A percentile compares a stretch with the other conserved stretches of the same genome.
Evolutionary conservation across 2,113 vertebrate genomes (phyloP).

Genomic region (Poecile atricapillus): DNA sequence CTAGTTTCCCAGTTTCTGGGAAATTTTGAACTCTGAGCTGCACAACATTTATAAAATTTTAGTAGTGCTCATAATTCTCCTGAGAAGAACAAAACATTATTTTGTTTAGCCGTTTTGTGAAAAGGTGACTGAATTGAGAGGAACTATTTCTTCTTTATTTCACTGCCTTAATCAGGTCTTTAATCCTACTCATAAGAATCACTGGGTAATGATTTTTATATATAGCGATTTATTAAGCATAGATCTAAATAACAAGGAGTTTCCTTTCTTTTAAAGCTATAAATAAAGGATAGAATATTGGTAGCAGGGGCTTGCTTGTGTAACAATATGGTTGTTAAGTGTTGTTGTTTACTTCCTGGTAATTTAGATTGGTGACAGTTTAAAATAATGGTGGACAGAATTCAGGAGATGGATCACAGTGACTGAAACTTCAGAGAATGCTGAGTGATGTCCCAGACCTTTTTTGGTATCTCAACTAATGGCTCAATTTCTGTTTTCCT

Average conservation of each 20-base stretch:
- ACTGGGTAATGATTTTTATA: not conserved
- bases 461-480: not conserved
- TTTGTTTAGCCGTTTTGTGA: not conserved
- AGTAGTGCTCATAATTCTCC: not conserved
- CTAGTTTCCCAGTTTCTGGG: not conserved
- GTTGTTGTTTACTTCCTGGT: not conserved
- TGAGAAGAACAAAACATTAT: not conserved
- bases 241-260: not conserved
- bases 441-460: not conserved
- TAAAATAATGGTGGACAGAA: not conserved
- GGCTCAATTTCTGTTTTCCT: not conserved
- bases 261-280: not conserved
- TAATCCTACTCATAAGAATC: not conserved
- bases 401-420: not conserved
- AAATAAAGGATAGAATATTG: not conserved
- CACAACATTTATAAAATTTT: slow-evolving; percentile 4
- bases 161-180: not conserved
- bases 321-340: not conserved
- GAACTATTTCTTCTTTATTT: not conserved
- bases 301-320: not conserved
- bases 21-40: slow-evolving; percentile 17
- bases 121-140: not conserved
- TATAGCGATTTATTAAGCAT: not conserved
- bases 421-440: not conserved
- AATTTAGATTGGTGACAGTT: not conserved